Evolutionary conservation across 2,888 invertebrate species (phyloP).

Genomic region (Tetragnatha montana): DNA sequence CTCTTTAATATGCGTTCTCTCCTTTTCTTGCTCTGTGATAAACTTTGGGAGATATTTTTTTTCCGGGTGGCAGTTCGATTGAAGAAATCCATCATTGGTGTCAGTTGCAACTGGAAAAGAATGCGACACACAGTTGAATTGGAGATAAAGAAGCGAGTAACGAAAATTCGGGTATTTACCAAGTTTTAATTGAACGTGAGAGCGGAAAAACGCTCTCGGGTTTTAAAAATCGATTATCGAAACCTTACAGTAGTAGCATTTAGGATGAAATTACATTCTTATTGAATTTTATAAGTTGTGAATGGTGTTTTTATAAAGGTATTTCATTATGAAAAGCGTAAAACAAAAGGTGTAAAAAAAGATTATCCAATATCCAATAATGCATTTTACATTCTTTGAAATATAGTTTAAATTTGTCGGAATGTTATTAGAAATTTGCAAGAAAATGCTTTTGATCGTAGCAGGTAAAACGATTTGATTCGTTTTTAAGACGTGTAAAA

Average conservation of each 20-base stretch:
- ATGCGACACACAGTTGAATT: slow-evolving; percentile 4
- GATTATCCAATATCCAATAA: no score
- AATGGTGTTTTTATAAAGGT: no score
- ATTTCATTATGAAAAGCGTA: no score
- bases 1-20: slow-evolving; percentile 36
- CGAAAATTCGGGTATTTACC: slow-evolving; percentile 1
- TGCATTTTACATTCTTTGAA: no score
- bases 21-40: slow-evolving; percentile 51
- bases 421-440: no score
- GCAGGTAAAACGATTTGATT: no score
- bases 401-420: no score
- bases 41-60: slow-evolving; percentile 22
- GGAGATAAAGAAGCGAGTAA: slow-evolving; percentile 6
- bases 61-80: slow-evolving; percentile 4
- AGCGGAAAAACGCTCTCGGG: not conserved
- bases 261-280: not conserved
- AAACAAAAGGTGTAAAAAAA: no score
- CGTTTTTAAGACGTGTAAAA: no score
- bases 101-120: slow-evolving; percentile 23
- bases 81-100: slow-evolving; percentile 63
- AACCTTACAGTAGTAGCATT: not conserved
- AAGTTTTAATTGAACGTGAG: slow-evolving; percentile 25
- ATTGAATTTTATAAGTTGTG: not conserved
- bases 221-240: slow-evolving; percentile 8
- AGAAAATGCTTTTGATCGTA: no score